phyloP scores from a whole-genome alignment of 2,113 vertebrate species.

The Ascaphus truei region DNA sequence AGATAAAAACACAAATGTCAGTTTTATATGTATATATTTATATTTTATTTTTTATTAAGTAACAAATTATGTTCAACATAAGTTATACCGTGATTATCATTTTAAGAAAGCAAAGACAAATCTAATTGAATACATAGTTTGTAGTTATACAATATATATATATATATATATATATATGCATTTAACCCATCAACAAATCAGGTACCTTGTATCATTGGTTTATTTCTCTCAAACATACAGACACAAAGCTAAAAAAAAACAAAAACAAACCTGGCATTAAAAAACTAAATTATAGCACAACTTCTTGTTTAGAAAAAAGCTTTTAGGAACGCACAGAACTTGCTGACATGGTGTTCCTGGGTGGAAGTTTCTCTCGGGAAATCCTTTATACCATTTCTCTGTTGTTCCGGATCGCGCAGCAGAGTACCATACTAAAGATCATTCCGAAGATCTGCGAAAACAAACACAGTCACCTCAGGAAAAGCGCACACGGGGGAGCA shows the following conservation, averaged over 20 bases:
- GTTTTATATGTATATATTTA: constrained; percentile 1
- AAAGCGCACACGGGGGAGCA: too few relatives aligned
- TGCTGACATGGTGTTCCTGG: constrained; percentile 39
- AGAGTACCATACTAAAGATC: constrained; percentile 94
- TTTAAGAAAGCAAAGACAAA: constrained; percentile 53
- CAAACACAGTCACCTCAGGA: not conserved
- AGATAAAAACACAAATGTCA: not conserved
- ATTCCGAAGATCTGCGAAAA: constrained; percentile 81
- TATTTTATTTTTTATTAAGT: constrained; percentile 69
- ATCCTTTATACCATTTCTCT: constrained; percentile 81
- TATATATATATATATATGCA: constrained; percentile 60
- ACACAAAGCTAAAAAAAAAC: constrained; percentile 53
- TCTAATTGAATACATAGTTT: constrained; percentile 40
- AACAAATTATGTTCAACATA: constrained; percentile 73
- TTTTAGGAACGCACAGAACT: constrained; percentile 48
- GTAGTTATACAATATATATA: constrained; percentile 35
- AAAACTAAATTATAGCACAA: constrained; percentile 59
- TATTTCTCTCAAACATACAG: constrained; percentile 53
- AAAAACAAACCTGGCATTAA: constrained; percentile 62
- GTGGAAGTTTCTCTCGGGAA: not conserved
- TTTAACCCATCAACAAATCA: constrained; percentile 59
- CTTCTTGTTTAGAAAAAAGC: constrained; percentile 60
- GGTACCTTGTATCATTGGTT: constrained; percentile 58
- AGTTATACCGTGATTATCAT: constrained; percentile 66
- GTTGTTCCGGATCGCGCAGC: constrained; percentile 86